Conservation (phyloP, 1,140 invertebrate genomes). For the Luehdorfia chinensis region DNA sequence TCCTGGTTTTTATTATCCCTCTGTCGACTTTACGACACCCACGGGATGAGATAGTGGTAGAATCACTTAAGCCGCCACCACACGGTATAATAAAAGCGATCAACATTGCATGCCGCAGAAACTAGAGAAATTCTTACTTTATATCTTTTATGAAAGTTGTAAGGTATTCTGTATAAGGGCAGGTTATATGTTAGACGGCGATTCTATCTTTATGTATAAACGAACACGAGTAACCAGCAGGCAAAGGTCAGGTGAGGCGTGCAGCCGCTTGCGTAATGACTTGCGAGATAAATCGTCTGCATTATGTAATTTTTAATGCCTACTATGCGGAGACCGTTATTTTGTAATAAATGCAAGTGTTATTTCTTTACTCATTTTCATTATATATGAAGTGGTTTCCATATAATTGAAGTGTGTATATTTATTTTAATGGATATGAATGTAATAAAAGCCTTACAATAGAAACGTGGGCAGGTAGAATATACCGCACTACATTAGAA, state of each 20-base stretch:
- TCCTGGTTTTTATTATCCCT: too few species aligned
- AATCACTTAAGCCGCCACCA: too few species aligned
- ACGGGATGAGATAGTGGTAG: too few species aligned
- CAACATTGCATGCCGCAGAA: neutral
- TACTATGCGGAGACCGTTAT: neutral
- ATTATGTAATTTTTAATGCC: conserved; percentile 17
- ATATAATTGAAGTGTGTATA: too few species aligned
- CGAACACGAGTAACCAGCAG: conserved; percentile 4
- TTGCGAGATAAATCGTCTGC: conserved; percentile 14
- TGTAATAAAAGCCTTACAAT: conserved; percentile 2
- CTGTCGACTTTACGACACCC: too few species aligned
- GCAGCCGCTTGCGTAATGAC: conserved; percentile 21
- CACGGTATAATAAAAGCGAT: too few species aligned
- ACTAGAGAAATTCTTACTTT: neutral
- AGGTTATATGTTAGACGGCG: conserved; percentile 1
- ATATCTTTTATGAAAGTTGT: neutral
- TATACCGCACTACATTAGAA: conserved; percentile 11
- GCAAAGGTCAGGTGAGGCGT: conserved; percentile 25
- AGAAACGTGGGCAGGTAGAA: conserved; percentile 12
- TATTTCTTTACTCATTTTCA: too few species aligned
- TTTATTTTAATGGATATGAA: neutral
- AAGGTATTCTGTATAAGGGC: conserved; percentile 4
- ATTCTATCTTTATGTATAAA: conserved; percentile 6
- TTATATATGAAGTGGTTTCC: too few species aligned
- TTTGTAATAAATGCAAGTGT: too few species aligned